Conservation (phyloP, 2,113 vertebrate genomes). For the Ivindomyrus marchei region DNA sequence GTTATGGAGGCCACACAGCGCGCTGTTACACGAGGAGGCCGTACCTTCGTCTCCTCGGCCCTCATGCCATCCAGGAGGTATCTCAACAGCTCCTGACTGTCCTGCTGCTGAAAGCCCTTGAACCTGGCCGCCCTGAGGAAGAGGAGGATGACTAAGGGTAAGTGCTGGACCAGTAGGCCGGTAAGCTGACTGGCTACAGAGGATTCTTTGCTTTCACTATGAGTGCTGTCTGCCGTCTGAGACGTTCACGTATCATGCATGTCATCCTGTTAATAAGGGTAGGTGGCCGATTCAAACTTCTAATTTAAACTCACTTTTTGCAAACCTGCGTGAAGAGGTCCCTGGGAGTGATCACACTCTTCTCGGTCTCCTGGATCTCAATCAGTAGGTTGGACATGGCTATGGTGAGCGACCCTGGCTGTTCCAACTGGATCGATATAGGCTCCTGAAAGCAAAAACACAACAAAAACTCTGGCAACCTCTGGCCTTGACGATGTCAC, state of each 20-base stretch:
- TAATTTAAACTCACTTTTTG: slow-evolving; percentile 77
- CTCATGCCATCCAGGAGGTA: slow-evolving; percentile 93
- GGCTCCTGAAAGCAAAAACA: slow-evolving; percentile 60
- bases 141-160: neutral
- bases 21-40: neutral
- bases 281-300: neutral
- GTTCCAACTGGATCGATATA: slow-evolving; percentile 69
- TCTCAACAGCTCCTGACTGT: slow-evolving; percentile 92
- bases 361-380: slow-evolving; percentile 83
- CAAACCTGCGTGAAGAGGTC: slow-evolving; percentile 94
- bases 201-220: neutral
- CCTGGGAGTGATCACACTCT: slow-evolving; percentile 74
- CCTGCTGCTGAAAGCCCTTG: slow-evolving; percentile 96
- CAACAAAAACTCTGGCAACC: neutral
- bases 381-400: slow-evolving; percentile 83
- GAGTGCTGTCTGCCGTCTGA: neutral
- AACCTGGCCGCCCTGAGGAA: slow-evolving; percentile 78
- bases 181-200: neutral
- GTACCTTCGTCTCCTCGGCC: slow-evolving; percentile 82
- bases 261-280: neutral
- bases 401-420: slow-evolving; percentile 78
- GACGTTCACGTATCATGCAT: neutral
- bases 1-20: neutral
- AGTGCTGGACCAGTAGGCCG: neutral
- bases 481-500: neutral